Percentiles rank a stretch among this genome's conserved stretches.
Conservation (phyloP, 2,113 vertebrate species). For the Pogona vitticeps region DNA sequence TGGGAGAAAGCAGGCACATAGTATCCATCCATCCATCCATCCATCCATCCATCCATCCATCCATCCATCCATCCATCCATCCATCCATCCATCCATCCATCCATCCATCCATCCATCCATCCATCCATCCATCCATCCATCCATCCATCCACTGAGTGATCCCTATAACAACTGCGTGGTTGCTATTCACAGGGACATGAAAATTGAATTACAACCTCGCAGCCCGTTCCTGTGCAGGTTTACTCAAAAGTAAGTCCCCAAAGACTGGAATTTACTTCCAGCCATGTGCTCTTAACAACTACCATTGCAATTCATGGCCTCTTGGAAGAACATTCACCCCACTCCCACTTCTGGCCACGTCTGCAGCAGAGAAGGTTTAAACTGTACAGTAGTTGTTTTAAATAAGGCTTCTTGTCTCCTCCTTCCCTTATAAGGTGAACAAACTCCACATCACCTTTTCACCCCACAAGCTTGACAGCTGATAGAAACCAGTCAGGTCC, state of each 20-base stretch:
- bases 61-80: background rate
- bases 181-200: background rate
- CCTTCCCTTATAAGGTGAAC: slow-evolving; percentile 71
- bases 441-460: slow-evolving; percentile 47
- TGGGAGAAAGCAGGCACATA: no score
- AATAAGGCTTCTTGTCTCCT: slow-evolving; percentile 49
- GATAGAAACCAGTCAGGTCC: slow-evolving; percentile 66
- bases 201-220: background rate
- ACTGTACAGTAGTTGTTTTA: slow-evolving; percentile 27
- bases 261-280: background rate
- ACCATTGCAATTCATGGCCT: background rate
- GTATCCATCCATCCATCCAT: background rate
- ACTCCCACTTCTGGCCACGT: no score
- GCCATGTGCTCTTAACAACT: background rate
- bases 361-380: background rate
- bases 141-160: background rate
- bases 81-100: background rate
- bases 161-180: no score
- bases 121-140: background rate
- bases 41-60: background rate
- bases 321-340: background rate
- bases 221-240: no score
- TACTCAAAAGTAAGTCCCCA: no score
- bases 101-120: no score
- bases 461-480: slow-evolving; percentile 68